These are phyloP conservation scores for Phrynocephalus versicolor DNA, from an alignment of 2,113 vertebrate genomes.

Conservation along the genomic window DNA sequence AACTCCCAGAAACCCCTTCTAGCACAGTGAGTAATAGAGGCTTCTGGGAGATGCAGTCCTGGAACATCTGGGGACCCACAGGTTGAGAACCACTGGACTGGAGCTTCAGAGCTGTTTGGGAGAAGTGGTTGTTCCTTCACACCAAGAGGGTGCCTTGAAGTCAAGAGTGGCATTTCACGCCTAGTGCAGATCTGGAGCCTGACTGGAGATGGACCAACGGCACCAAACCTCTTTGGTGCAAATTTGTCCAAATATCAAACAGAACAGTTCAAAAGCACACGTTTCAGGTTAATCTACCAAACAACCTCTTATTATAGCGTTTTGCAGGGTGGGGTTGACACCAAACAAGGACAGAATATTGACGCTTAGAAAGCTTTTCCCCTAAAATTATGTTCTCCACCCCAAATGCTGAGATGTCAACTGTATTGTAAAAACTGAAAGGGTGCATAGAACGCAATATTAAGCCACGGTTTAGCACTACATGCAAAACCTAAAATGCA, in stretches of 20 bases:
- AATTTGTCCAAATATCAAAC: background rate
- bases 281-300: background rate
- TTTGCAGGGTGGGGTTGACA: background rate
- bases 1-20: too few relatives aligned
- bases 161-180: background rate
- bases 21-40: too few relatives aligned
- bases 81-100: too few relatives aligned
- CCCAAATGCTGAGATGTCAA: background rate
- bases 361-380: background rate
- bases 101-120: background rate
- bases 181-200: background rate
- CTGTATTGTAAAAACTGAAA: accelerated
- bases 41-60: too few relatives aligned
- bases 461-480: background rate
- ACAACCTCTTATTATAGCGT: background rate
- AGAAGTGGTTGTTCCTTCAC: background rate
- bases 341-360: background rate
- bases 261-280: background rate
- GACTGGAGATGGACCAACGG: background rate
- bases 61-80: too few relatives aligned
- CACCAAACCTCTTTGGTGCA: background rate
- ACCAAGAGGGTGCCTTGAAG: background rate
- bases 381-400: background rate
- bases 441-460: too few relatives aligned
- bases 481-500: too few relatives aligned